Conservation (phyloP, 2,797 vertebrate genomes). For the Eremophila alpestris region DNA sequence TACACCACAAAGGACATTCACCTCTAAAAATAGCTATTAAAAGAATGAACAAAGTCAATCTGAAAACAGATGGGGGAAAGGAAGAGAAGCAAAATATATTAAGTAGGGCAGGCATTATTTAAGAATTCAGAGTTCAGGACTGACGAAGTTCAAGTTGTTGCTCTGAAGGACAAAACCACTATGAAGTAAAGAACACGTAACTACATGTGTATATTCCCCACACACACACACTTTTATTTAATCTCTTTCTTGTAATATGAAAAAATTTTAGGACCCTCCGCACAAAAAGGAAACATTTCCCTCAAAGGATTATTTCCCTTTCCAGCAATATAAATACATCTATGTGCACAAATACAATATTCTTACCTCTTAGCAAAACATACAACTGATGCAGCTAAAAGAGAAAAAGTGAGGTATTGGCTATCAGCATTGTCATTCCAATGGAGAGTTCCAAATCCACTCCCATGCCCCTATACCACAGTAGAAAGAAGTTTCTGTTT, state of each 20-base stretch:
- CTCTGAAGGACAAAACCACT: background rate
- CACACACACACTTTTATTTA: background rate
- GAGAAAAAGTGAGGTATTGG: background rate
- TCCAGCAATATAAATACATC: background rate
- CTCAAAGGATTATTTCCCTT: background rate
- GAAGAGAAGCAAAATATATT: slow-evolving; percentile 8
- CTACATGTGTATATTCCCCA: background rate
- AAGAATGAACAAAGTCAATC: slow-evolving; percentile 39
- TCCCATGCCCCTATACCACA: background rate
- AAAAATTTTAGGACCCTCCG: background rate
- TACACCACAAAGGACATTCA: slow-evolving; percentile 39
- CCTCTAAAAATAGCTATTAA: slow-evolving; percentile 38
- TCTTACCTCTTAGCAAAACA: background rate
- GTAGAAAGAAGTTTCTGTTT: slow-evolving; percentile 5
- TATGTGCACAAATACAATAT: background rate
- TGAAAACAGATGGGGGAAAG: slow-evolving; percentile 22
- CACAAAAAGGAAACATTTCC: background rate
- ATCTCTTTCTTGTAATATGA: background rate
- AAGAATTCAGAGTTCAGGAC: background rate
- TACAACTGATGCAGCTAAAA: background rate
- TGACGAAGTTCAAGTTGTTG: background rate
- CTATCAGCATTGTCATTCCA: background rate
- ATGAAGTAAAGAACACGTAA: background rate
- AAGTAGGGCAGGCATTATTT: background rate
- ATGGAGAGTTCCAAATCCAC: background rate